Conservation (phyloP, 2,888 invertebrate genomes). For the Parnassius mnemosyne region DNA sequence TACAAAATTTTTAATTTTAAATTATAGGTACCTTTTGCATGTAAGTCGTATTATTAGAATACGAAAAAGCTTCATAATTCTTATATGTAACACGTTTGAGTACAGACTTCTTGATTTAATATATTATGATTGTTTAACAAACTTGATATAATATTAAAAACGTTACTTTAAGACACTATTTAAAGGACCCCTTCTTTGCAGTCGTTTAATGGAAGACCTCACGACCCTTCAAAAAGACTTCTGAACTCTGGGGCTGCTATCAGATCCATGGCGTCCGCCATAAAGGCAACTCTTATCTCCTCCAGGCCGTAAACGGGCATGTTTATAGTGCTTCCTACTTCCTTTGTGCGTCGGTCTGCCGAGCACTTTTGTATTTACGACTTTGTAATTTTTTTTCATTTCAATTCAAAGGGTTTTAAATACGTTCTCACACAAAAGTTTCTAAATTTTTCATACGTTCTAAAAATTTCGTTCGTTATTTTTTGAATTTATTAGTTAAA, state of each 20-base stretch:
- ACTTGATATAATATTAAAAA: too few relatives aligned
- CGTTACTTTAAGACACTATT: conserved; percentile 1
- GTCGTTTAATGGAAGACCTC: conserved; percentile 11
- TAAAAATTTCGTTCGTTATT: too few relatives aligned
- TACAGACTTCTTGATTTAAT: too few relatives aligned
- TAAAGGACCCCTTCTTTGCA: conserved; percentile 11
- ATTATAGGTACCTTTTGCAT: too few relatives aligned
- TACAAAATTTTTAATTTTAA: too few relatives aligned
- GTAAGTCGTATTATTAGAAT: too few relatives aligned
- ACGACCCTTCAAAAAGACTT: conserved; percentile 19
- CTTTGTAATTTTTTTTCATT: conserved; percentile 37
- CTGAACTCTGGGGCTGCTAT: conserved; percentile 20
- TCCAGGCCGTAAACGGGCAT: conserved; percentile 29
- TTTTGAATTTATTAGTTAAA: too few relatives aligned
- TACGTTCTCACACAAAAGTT: conserved; percentile 7
- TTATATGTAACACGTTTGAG: too few relatives aligned
- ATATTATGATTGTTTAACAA: too few relatives aligned
- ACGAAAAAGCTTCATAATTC: too few relatives aligned
- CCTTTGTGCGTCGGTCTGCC: conserved; percentile 39
- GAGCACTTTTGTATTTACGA: conserved; percentile 31
- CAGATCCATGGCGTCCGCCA: conserved; percentile 21
- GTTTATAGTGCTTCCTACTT: conserved; percentile 51
- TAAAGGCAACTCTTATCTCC: conserved; percentile 23
- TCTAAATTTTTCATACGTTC: neutral
- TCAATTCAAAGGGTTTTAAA: conserved; percentile 6